phyloP scores from a whole-genome alignment of 2,888 invertebrate genomes.

The Agrotis clavis region DNA sequence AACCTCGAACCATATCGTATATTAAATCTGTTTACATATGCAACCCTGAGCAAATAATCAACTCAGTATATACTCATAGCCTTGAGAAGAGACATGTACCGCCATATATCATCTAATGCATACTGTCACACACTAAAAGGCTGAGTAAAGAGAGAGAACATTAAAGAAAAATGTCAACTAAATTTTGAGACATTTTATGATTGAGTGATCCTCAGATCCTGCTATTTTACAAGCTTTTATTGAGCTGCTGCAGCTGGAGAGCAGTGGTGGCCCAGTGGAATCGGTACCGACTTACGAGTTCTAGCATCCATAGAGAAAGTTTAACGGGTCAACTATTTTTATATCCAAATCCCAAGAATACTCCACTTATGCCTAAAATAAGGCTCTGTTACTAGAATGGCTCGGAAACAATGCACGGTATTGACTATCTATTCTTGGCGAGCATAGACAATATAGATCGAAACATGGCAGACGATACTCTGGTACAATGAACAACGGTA shows the following conservation, averaged over 20 bases:
- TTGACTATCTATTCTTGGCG: constrained; percentile 44
- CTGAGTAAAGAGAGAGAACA: not conserved
- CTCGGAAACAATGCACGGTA: constrained; percentile 39
- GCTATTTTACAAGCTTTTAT: no score
- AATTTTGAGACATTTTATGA: not conserved
- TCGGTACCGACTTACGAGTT: no score
- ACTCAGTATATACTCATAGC: not conserved
- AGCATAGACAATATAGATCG: constrained; percentile 16
- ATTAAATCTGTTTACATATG: constrained; percentile 21
- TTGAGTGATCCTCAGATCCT: no score
- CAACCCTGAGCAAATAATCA: constrained; percentile 36
- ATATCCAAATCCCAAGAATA: not conserved
- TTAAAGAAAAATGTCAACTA: not conserved
- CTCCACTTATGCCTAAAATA: constrained; percentile 21
- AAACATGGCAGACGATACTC: constrained; percentile 20
- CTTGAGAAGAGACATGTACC: not conserved
- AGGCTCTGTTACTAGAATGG: constrained; percentile 15
- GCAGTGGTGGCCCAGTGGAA: no score
- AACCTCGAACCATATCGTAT: constrained; percentile 12
- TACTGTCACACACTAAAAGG: not conserved
- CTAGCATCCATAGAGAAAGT: no score
- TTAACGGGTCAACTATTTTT: not conserved
- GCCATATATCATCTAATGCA: constrained; percentile 37
- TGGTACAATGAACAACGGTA: constrained; percentile 20
- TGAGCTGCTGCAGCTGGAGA: no score